Percentiles rank a stretch among this genome's conserved stretches.
Evolutionary conservation across 2,797 vertebrate genomes (phyloP).

Genomic region (Petrocephalus sullivani): DNA sequence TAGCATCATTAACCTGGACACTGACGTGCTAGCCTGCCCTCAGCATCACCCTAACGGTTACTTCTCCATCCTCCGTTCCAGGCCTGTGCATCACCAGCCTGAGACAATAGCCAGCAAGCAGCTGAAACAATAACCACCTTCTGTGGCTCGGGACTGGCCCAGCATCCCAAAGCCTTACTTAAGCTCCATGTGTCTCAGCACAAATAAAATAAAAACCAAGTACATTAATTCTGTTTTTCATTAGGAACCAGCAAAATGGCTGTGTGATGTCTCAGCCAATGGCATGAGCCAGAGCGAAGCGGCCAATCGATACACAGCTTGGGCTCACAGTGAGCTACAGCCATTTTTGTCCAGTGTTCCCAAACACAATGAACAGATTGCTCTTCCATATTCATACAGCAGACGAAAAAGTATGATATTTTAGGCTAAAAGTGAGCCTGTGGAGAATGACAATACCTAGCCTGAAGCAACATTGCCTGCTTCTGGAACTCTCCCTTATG

Average conservation of each 20-base stretch:
- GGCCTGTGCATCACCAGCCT: neutral
- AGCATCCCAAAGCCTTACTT: neutral
- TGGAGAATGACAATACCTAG: neutral
- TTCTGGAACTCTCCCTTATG: neutral
- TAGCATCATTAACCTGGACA: neutral
- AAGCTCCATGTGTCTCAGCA: neutral
- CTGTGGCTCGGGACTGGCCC: neutral
- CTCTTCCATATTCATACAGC: neutral
- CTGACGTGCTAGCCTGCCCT: neutral
- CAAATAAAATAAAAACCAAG: neutral
- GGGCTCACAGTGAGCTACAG: neutral
- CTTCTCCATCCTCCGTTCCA: neutral
- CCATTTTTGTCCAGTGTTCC: neutral
- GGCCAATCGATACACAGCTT: neutral
- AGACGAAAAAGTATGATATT: neutral
- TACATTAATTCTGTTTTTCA: slow-evolving; percentile 6
- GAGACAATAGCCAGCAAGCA: slow-evolving; percentile 40
- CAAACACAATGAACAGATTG: neutral
- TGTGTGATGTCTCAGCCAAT: neutral
- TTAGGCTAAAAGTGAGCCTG: neutral
- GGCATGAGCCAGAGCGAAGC: neutral
- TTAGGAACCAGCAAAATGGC: neutral
- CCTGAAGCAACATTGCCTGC: neutral
- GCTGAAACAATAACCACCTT: slow-evolving; percentile 54
- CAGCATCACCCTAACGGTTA: neutral